Evolutionary conservation across 2,888 invertebrate genomes (phyloP), one percentile per base, ranked within the genome.

Genomic region (Lycocerus yunnanus): DNA sequence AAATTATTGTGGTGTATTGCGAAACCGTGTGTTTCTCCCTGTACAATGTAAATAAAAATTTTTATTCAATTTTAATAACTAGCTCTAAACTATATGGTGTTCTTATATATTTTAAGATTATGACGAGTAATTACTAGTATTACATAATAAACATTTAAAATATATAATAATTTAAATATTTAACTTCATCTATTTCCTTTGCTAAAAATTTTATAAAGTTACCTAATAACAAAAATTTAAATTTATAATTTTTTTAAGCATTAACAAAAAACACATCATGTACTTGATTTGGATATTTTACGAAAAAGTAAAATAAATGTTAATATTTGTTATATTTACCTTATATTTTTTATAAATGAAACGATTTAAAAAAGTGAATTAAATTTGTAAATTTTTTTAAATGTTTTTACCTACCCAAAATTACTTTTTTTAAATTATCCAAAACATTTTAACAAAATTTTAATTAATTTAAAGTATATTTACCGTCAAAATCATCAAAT

Each of bases 71-170:
- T 43, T 43, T 43, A 43, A n/a, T 43, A n/a, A n/a, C 6, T 43
- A 27, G 11, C 13, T 11, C 27, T 43, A n/a, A 43, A 43, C 43
- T 43, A n/a, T 43, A 43, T 74, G 74, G 71, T 74, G 71, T 74
- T 74, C 71, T 74, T 71, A 60, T 68, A 43, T 18, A 65, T 18
- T 67, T 71, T 74, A 71, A 74, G 71, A 24, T 65, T 67, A 70
- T 68, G 74, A 74, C 74, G 74, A 74, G 74, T 74, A 74, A 74
- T 74, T 58, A 71, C 74, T 74, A 74, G 74, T 74, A 70, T 15
- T 63, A 65, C 71, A 74, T 68, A 71, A 68, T 59, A 68, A 67
- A 43, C 43, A 43, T n/a, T n/a, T 43, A 43, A 43, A 43, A n/a
- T 43, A 43, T 43, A 43, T 43, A 43, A 43, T 43, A n/a, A 43